Percentiles rank a stretch among this genome's conserved stretches.
phyloP scores from a whole-genome alignment of 2,888 invertebrate genomes.

The Lasioglossum pauxillum region DNA sequence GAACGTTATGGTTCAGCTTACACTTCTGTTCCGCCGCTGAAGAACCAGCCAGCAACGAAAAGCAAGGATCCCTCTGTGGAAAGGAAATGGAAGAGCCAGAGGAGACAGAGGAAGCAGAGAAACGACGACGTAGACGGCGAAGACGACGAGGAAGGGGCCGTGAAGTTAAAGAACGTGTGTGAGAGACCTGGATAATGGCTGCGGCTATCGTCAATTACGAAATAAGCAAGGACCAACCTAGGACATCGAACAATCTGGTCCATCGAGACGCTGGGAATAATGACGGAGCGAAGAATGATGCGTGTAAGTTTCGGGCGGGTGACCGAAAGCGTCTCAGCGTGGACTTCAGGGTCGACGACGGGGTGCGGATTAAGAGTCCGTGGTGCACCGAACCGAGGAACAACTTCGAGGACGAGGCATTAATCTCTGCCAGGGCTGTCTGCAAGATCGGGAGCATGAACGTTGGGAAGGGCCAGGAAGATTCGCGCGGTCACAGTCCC shows the following conservation, averaged over 20 bases:
- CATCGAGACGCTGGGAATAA: background rate
- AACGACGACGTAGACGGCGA: conserved; percentile 61
- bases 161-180: conserved; percentile 37
- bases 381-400: background rate
- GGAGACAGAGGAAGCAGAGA: conserved; percentile 54
- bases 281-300: background rate
- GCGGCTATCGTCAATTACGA: conserved; percentile 43
- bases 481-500: conserved; percentile 8
- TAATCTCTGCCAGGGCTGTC: conserved; percentile 23
- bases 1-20: conserved; percentile 52
- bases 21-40: background rate
- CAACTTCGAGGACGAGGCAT: conserved; percentile 10
- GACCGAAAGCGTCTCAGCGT: background rate
- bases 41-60: conserved; percentile 19
- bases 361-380: conserved; percentile 8
- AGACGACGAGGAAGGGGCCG: conserved; percentile 45
- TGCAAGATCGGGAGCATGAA: background rate
- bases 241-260: background rate
- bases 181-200: conserved; percentile 63
- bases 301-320: background rate
- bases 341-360: background rate
- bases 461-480: background rate
- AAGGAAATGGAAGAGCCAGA: conserved; percentile 66
- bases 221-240: conserved; percentile 38
- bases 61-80: conserved; percentile 12